Base-by-base conservation (phyloP, 2,797 vertebrate species). In the Melanogrammus aeglefinus region DNA sequence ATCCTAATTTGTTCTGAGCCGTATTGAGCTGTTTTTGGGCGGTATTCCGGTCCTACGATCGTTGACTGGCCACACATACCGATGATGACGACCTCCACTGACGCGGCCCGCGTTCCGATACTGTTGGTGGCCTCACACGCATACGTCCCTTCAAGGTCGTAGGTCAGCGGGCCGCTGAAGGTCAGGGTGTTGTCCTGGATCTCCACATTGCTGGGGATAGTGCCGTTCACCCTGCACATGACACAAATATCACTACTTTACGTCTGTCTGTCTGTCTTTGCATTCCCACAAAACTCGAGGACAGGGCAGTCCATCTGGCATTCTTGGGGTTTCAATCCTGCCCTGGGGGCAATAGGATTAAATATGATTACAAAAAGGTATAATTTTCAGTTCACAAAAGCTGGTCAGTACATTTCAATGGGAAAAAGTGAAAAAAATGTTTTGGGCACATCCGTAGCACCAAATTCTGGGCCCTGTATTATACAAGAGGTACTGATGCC, bases 71-170 rank as follows among this genome's bases (percentile, higher is more conserved):
- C 16, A 76, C 76, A 29, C 94, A 80, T 96, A 99, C 98, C 98
- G 95, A 97, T 96, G 77, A 99, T 90, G 87, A 96, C 97, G 91
- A 99, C 94, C 72, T 98, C 97, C 87, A 97, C 95, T 75, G 95
- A 93, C 76, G 92, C 96, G 0, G 97, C 97, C 16, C 95, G 93
- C 0, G 96, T 98, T 33, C 98, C 97, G 0, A 99, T 96, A 87
- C 95, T 94, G 74, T 99, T 99, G 83, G 95, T 97, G 70, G 97
- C 97, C 39, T 99, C 96, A 12, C 98, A 99, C 85, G 96, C 83
- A 0, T 99, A 99, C 4, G 94, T 98, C 71, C 97, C 97, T 0
- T 96, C 95, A 81, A 98, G 80, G 9, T 95, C 96, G 78, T 97
- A 96, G 21, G 93, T 96, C 79, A 99, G 90, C 0, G 96, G 96